These are phyloP conservation scores for Phyto melanocephala DNA, from an alignment of 2,888 invertebrate species.

Conservation along the genomic window DNA sequence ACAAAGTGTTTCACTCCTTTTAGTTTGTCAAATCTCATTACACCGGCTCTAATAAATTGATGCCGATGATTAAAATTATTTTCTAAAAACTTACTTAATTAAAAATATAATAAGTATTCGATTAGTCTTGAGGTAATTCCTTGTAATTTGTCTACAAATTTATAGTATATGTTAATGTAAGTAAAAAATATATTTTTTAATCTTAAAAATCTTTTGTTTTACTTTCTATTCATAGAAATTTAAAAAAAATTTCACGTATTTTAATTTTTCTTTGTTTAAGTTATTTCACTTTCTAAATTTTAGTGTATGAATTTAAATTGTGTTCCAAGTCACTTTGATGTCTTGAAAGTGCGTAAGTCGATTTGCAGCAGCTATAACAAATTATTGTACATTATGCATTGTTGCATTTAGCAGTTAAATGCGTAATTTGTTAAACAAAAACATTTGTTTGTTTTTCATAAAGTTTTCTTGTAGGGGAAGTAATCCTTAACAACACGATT, in stretches of 20 bases:
- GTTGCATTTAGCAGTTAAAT: neutral
- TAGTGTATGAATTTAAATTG: slow-evolving; percentile 17
- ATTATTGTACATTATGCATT: neutral
- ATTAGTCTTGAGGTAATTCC: no score
- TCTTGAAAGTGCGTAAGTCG: slow-evolving; percentile 29
- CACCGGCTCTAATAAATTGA: no score
- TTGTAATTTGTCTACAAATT: no score
- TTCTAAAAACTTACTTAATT: no score
- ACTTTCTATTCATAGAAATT: neutral
- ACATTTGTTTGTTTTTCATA: neutral
- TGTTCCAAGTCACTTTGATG: slow-evolving; percentile 20
- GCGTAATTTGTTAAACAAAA: neutral
- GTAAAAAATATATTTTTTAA: no score
- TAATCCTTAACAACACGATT: neutral
- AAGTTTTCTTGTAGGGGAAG: neutral
- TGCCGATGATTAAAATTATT: no score
- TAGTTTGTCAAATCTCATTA: no score
- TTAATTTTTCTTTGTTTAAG: neutral
- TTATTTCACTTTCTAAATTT: slow-evolving; percentile 43
- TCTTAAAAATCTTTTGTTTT: neutral
- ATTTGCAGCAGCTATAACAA: slow-evolving; percentile 7
- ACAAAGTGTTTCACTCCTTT: no score
- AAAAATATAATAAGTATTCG: no score
- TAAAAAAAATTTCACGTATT: neutral
- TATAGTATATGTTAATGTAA: no score